Percentiles rank a stretch among this genome's conserved stretches.
phyloP scores from a whole-genome alignment of 2,888 invertebrate species.

The Lasioglossum figueresi region DNA sequence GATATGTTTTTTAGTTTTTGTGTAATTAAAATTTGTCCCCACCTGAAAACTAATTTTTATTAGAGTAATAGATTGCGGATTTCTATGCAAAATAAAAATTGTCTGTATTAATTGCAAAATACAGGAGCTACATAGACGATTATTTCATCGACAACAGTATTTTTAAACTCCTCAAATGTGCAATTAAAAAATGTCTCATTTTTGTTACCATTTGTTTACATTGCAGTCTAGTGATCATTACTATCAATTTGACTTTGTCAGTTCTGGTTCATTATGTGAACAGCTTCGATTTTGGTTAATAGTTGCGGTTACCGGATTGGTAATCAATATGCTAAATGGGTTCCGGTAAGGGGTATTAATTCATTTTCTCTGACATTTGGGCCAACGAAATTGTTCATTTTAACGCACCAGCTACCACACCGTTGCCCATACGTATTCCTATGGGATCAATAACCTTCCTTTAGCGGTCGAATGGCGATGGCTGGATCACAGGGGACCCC shows the following conservation, averaged over 20 bases:
- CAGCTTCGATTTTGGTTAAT: background rate
- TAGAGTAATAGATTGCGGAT: no score
- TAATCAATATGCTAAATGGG: background rate
- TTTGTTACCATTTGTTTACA: background rate
- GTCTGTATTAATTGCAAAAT: no score
- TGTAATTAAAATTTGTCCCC: background rate
- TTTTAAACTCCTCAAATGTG: background rate
- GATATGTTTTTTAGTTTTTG: background rate
- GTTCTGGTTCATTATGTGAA: background rate
- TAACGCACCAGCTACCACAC: background rate
- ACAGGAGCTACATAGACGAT: no score
- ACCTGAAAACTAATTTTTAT: no score
- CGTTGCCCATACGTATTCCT: background rate
- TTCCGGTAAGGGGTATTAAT: background rate
- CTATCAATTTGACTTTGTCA: no score
- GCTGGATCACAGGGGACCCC: background rate
- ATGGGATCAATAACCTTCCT: conserved; percentile 9
- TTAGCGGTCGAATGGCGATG: background rate
- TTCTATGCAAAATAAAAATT: no score
- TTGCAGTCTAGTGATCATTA: background rate
- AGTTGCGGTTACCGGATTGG: background rate
- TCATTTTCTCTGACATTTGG: background rate
- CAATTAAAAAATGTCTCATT: no score
- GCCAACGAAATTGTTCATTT: background rate
- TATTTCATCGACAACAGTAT: background rate